Base-by-base conservation (phyloP, 2,113 vertebrate genomes). In the Cardinalis cardinalis region DNA sequence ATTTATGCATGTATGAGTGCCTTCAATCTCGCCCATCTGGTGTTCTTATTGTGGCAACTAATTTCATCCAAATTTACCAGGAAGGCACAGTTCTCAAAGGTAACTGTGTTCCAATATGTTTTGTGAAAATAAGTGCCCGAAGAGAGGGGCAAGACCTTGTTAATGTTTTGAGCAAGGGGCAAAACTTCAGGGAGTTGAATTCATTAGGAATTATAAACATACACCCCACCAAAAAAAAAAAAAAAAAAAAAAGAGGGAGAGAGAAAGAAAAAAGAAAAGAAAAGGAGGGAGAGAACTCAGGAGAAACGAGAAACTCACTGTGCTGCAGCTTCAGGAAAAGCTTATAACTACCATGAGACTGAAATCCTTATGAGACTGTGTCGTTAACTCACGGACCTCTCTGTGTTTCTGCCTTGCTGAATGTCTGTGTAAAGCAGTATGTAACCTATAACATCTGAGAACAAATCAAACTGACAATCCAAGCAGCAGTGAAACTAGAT, bases 381-480 rank as follows among this genome's bases (percentile, higher is more conserved):
- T 44, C 0, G 0, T 63, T 87, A 84, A 34, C 34, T 81, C 29
- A 21, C 12, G 51, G 32, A 81, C 46, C 34, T 51, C 25, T 61
- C 43, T 76, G 55, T 17, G 41, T 79, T 91, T 90, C 80, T 92
- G 70, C 34, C 84, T 93, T 84, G 58, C 77, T 93, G 80, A 71
- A 86, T 41, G 31, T 64, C 86, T 94, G 53, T 78, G 23, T 56
- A 61, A 90, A 84, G 53, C 51, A 92, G 70, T 53, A 26, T 19
- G 70, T 75, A 92, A 90, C 83, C 88, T 93, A 24, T 86, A 95
- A 92, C 84, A 88, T 84, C 74, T 78, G 70, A 92, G 73, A 87
- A 86, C 80, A 90, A 95, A 94, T 95, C 73, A 93, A 91, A 81
- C 69, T 94, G 76, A 92, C 90, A 95, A 18, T 58, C 38, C 73